phyloP scores from a whole-genome alignment of 2,797 vertebrate genomes.

The Sebastes reedi region DNA sequence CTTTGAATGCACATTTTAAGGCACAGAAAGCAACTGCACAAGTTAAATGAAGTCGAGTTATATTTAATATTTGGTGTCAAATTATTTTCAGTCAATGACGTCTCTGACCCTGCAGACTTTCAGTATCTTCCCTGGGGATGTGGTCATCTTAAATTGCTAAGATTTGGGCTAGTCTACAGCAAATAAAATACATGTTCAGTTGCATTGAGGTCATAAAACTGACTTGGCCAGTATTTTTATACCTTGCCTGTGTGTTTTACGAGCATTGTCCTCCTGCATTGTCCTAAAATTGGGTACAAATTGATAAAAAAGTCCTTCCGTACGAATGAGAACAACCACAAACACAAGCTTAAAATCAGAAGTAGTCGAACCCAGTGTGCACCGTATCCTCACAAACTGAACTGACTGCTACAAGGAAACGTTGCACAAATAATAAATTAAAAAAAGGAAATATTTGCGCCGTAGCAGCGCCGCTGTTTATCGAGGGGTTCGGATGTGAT shows the following conservation, averaged over 20 bases:
- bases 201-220: not conserved
- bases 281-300: not conserved
- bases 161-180: not conserved
- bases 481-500: constrained; percentile 27
- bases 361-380: not conserved
- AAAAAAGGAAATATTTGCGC: not conserved
- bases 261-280: not conserved
- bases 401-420: not conserved
- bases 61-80: not conserved
- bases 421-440: not conserved
- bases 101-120: too few relatives aligned
- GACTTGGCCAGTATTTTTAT: not conserved
- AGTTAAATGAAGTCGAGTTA: not conserved
- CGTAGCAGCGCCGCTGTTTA: not conserved
- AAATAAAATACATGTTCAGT: not conserved
- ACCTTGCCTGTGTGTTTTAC: not conserved
- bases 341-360: not conserved
- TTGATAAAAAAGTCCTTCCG: not conserved
- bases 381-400: not conserved
- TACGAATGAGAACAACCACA: not conserved
- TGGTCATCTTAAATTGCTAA: not conserved
- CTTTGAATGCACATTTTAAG: not conserved
- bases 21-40: too few relatives aligned
- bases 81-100: not conserved
- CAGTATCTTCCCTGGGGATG: not conserved